These are phyloP conservation scores for Euwallacea fornicatus DNA, from an alignment of 1,140 invertebrate genomes.

Conservation along the genomic window DNA sequence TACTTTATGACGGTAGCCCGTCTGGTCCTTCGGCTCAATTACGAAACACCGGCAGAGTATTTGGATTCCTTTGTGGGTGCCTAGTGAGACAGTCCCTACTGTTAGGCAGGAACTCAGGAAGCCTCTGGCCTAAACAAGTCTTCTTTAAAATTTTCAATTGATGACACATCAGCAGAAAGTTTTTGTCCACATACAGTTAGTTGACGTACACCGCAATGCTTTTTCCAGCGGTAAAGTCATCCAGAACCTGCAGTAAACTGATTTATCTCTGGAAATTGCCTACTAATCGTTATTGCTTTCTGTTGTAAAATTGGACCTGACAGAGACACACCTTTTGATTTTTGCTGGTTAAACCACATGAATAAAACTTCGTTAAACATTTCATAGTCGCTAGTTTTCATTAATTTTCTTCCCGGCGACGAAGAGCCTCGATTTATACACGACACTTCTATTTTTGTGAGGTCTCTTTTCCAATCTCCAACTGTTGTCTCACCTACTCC, in stretches of 20 bases:
- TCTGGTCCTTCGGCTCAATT: no score
- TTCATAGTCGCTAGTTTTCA: conserved; percentile 12
- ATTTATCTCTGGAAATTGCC: conserved; percentile 5
- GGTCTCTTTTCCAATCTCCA: no score
- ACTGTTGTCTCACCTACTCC: no score
- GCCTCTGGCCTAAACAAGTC: no score
- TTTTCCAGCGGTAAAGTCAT: conserved; percentile 27
- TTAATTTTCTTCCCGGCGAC: conserved; percentile 14
- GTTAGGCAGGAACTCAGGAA: no score
- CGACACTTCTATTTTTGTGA: no score
- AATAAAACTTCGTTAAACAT: conserved; percentile 12
- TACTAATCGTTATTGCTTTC: conserved; percentile 18
- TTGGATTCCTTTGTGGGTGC: no score
- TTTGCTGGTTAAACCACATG: conserved; percentile 22
- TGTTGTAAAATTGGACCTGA: conserved; percentile 16
- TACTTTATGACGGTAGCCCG: no score
- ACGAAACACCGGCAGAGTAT: no score
- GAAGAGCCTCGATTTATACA: no score
- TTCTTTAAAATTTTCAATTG: conserved; percentile 1
- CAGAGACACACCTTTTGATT: conserved; percentile 8
- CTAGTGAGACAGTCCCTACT: no score
- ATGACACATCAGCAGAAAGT: background rate
- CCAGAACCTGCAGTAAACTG: conserved; percentile 25
- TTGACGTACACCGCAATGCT: background rate
- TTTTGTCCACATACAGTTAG: background rate